Evolutionary conservation across 2,888 invertebrate species (phyloP).

Genomic region (Blastobasis adustella): DNA sequence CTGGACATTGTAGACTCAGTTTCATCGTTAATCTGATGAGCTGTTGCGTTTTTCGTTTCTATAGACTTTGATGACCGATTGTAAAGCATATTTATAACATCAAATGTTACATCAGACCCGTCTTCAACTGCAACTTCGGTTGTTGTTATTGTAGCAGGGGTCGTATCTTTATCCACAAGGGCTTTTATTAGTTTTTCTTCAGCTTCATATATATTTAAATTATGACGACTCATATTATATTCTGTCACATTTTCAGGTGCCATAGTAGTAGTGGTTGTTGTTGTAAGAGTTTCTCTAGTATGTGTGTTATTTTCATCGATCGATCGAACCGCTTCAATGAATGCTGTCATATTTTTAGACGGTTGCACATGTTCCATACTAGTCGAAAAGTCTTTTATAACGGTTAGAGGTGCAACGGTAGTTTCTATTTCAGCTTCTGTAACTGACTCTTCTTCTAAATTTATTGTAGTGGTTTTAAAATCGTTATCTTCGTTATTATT

Average conservation of each 20-base stretch:
- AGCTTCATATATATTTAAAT: conserved; percentile 20
- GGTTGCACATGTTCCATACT: too few relatives aligned
- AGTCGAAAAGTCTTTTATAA: too few relatives aligned
- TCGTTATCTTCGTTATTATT: neutral
- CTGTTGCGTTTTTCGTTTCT: conserved; percentile 21
- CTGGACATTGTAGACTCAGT: conserved; percentile 20
- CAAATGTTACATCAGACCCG: conserved; percentile 47
- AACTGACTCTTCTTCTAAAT: too few relatives aligned
- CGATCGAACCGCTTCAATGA: conserved; percentile 18
- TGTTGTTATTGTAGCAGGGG: neutral
- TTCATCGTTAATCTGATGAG: conserved; percentile 18
- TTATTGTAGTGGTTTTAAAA: too few relatives aligned
- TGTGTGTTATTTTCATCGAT: conserved; percentile 16
- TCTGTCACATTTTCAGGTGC: conserved; percentile 21
- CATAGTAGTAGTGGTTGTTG: conserved; percentile 17
- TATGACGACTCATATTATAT: conserved; percentile 30
- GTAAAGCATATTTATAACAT: conserved; percentile 45
- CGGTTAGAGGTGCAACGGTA: too few relatives aligned
- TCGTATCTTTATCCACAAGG: conserved; percentile 24
- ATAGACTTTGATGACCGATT: conserved; percentile 58
- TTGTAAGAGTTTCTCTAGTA: neutral
- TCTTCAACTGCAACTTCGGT: conserved; percentile 25
- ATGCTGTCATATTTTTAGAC: conserved; percentile 17
- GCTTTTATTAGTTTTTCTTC: conserved; percentile 33
- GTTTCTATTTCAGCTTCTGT: too few relatives aligned